Base-by-base conservation (phyloP, 2,888 invertebrate genomes). In the Mimumesa dahlbomi region DNA sequence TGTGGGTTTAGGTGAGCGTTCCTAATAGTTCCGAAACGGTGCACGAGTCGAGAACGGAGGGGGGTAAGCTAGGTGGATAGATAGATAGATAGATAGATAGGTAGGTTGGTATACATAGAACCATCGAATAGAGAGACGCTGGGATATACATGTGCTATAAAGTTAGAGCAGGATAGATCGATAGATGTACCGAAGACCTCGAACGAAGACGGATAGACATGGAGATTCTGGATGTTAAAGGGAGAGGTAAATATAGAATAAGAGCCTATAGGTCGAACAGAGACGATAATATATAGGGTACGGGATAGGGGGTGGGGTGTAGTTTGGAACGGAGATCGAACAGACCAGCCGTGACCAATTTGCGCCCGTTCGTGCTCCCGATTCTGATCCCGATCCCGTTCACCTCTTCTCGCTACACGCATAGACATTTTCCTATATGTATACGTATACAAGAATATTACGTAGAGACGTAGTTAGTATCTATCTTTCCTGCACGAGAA, bases 281-380 rank as follows among this genome's bases (percentile, higher is more conserved):
- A 52, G 49, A 50, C 56, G 18, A 9, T 11, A 46, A 57, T 40
- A 29, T 59, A n/a, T n/a, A 50, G 42, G 43, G 48, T 40, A 52
- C 62, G 40, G 16, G 42, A n/a, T n/a, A n/a, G 50, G 14, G 22
- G 57, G 50, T 19, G 3, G 56, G 65, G 59, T n/a, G 67, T 48
- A 66, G 69, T 59, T 58, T 64, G 63, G 65, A 71, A 75, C 70
- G 75, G 75, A 82, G 79, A 84, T 85, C 84, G 82, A 83, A 81
- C 82, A 83, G 85, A 87, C 88, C 87, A 87, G 82, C 87, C 87
- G 86, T 87, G 85, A 87, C 87, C 88, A 88, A 88, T 88, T 88
- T 88, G 87, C 86, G 87, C 87, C 86, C 84, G 83, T 83, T 80
- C 81, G 78, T 75, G 76, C 77, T 81, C 77, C 80, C 77, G 79